These are phyloP conservation scores for Prionailurus bengalensis DNA, from an alignment of 2,113 vertebrate genomes.

Conservation along the genomic window DNA sequence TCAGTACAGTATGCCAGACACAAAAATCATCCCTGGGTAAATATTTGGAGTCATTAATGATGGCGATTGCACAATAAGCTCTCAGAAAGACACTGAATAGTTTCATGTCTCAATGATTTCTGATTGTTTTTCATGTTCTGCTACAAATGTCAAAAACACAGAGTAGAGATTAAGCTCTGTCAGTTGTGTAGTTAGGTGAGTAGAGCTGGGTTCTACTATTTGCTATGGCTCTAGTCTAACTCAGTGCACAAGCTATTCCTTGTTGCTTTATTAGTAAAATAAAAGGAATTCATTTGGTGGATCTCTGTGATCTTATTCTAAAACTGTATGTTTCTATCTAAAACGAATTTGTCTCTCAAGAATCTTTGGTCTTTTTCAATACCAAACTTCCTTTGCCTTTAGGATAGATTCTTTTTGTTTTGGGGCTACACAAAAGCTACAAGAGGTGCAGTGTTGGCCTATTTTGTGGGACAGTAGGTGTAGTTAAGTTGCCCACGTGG, in stretches of 20 bases:
- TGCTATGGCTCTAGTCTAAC: background rate
- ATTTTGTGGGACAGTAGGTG: background rate
- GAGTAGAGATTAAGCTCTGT: background rate
- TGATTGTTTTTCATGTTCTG: conserved; percentile 11
- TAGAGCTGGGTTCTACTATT: background rate
- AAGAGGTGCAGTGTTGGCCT: background rate
- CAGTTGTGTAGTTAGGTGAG: background rate
- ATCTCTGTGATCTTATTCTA: background rate
- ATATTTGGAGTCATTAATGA: conserved; percentile 25
- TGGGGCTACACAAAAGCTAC: background rate
- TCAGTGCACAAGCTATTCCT: background rate
- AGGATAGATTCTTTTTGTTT: background rate
- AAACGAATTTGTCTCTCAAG: background rate
- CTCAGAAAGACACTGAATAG: background rate
- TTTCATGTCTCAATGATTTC: background rate
- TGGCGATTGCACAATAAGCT: background rate
- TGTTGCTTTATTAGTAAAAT: conserved; percentile 20
- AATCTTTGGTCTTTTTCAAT: background rate
- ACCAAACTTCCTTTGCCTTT: background rate
- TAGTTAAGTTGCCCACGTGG: background rate
- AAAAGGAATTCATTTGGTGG: background rate
- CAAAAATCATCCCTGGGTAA: background rate
- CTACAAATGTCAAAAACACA: conserved; percentile 4
- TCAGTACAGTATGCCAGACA: background rate
- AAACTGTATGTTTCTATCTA: background rate